Evolutionary conservation across 64 coral and sea anemone genomes (phyloP), one percentile per base, ranked within the genome.

Genomic region (Porites australiensis): DNA sequence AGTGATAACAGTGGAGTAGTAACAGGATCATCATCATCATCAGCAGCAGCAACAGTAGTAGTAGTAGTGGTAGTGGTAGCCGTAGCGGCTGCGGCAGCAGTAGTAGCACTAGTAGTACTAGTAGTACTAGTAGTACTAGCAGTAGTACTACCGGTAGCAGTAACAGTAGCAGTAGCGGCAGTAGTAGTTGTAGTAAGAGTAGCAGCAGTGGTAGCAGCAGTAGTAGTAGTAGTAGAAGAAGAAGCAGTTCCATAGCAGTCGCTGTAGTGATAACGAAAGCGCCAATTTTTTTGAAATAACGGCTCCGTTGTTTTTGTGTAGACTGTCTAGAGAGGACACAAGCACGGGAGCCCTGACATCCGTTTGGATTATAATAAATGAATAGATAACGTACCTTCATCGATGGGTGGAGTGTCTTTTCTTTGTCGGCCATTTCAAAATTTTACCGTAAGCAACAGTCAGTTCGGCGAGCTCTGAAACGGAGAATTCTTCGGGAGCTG

Each of bases 91-190:
- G 43, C 72, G 19, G 72, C 14, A n/a, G 43, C 72, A 21, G 72
- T 15, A n/a, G 43, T 22, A 21, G 72, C 19, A n/a, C 22, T 22
- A 21, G 72, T 43, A n/a, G 43, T 15, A 75, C 11, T 37, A 19
- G 43, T 22, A 75, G 72, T 37, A 19, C 8, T 22, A 75, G 72
- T 37, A 19, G 43, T 22, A 75, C n/a, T 15, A n/a, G 43, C 72
- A 75, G 72, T n/a, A n/a, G 43, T 22, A 75, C n/a, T 43, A n/a
- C 22, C 72, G 43, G 72, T 43, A n/a, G 43, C 72, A 75, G 72
- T 75, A 50, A 75, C 72, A 75, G 15, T 43, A n/a, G 43, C 72
- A 75, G 72, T 75, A 50, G 43, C 72, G 1, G 72, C 19, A 50
- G 43, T 9, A 75, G 72, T 20, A 66, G 82, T 45, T 49, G 47